A percentile compares a stretch with the other conserved stretches of the same genome.
Evolutionary conservation across 2,888 invertebrate genomes (phyloP).

Genomic region (Rambutsinella grinnellia): DNA sequence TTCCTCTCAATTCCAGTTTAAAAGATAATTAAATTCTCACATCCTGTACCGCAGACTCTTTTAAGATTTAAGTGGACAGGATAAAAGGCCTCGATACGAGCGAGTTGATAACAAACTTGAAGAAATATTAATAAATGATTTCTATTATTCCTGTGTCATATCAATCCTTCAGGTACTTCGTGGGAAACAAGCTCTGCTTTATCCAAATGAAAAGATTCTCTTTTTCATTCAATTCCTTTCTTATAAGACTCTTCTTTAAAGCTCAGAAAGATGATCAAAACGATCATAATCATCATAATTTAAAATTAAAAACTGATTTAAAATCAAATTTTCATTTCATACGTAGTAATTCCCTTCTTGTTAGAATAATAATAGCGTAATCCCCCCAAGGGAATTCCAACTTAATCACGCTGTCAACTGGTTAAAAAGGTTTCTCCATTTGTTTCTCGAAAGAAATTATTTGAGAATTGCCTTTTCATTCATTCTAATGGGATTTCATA

Average conservation of each 20-base stretch:
- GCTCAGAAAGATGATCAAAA: too few relatives aligned
- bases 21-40: too few relatives aligned
- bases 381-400: constrained; percentile 48
- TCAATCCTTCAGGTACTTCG: constrained; percentile 1
- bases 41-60: too few relatives aligned
- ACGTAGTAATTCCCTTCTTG: constrained; percentile 22
- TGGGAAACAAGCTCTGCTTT: constrained; percentile 29
- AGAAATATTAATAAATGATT: constrained; percentile 31
- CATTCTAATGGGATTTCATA: constrained; percentile 52
- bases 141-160: constrained; percentile 26
- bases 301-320: constrained; percentile 58
- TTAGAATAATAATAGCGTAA: constrained; percentile 32
- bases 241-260: too few relatives aligned
- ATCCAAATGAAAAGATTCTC: too few relatives aligned
- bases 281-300: too few relatives aligned
- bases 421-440: constrained; percentile 30
- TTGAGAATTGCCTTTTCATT: constrained; percentile 53
- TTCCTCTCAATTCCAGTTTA: too few relatives aligned
- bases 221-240: too few relatives aligned
- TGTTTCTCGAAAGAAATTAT: constrained; percentile 39
- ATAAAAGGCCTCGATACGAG: too few relatives aligned
- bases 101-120: constrained; percentile 42
- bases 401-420: constrained; percentile 54
- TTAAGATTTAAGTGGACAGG: too few relatives aligned
- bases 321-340: constrained; percentile 50